Base-by-base conservation (phyloP, 2,888 invertebrate genomes). In the Merodon equestris region DNA sequence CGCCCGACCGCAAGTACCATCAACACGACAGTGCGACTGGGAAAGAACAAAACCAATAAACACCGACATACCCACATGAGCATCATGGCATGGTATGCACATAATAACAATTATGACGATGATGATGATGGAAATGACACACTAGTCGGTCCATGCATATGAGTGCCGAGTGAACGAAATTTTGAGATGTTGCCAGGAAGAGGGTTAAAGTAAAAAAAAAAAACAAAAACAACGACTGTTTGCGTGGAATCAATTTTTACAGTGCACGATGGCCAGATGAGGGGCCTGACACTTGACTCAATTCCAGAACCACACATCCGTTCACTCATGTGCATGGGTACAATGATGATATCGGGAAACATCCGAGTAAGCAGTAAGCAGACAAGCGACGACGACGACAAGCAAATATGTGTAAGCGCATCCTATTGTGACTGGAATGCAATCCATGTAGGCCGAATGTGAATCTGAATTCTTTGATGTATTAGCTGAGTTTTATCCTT, bases 271-370 rank as follows among this genome's bases (percentile, higher is more conserved):
- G 57, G 12, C 34, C 44, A 27, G 27, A 27, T 27, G 60, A 48
- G 61, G 66, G 60, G 66, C 27, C 19, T 77, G 66, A 67, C 61
- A 72, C 72, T 77, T 77, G 66, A 77, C 66, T 77, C 50, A 66
- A 72, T 60, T 72, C 66, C 67, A 77, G 51, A 71, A 50, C 50
- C 60, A 56, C 48, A 64, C 44, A 53, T 19, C 7, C 7, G 27
- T 27, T 27, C 27, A 7, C 27, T 27, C 27, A 7, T 27, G 7
- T 27, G 27, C 27, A 27, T 7, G 27, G 7, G 27, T 27, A 27
- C 27, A 27, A 27, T 27, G 27, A 27, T 27, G 27, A 27, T 27
- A 27, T 27, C 13, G 18, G 44, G 1, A 19, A 13, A 40, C 5
- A 53, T 48, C 27, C 42, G 14, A 42, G 38, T 17, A 47, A 54